Evolutionary conservation across 2,113 vertebrate species (phyloP).

Genomic region (Nycticebus coucang): DNA sequence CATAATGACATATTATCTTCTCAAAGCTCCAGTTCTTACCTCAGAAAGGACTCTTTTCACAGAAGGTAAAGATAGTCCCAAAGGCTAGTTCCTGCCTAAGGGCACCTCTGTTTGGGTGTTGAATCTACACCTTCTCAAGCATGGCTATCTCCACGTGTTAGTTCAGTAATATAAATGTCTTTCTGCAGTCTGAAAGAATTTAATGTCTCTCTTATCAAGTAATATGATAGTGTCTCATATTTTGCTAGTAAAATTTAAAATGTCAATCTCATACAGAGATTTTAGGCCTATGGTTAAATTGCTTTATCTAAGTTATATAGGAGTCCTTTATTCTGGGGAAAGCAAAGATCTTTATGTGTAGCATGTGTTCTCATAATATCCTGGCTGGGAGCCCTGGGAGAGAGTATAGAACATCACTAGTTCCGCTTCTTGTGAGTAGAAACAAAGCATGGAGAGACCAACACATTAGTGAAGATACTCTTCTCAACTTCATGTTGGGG

Average conservation of each 20-base stretch:
- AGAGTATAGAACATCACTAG: background rate
- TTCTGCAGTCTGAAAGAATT: background rate
- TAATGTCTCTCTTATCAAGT: background rate
- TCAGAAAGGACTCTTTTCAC: background rate
- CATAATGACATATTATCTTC: slow-evolving; percentile 37
- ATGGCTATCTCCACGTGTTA: background rate
- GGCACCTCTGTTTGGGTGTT: background rate
- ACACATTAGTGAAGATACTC: background rate
- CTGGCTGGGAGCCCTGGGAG: background rate
- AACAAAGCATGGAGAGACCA: background rate
- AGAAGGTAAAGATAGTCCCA: background rate
- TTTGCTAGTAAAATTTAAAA: slow-evolving; percentile 39
- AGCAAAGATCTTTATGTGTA: background rate
- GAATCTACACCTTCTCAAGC: background rate
- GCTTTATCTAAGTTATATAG: background rate
- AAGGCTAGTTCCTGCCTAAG: background rate
- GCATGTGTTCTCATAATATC: background rate
- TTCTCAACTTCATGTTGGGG: background rate
- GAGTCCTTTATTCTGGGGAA: background rate
- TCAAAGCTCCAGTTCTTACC: background rate
- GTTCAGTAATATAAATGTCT: background rate
- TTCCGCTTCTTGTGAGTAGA: background rate
- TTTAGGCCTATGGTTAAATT: background rate
- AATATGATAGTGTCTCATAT: background rate
- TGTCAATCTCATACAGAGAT: background rate